Conservation (phyloP, 2,797 vertebrate species). For the Mormyrops attenuatus region DNA sequence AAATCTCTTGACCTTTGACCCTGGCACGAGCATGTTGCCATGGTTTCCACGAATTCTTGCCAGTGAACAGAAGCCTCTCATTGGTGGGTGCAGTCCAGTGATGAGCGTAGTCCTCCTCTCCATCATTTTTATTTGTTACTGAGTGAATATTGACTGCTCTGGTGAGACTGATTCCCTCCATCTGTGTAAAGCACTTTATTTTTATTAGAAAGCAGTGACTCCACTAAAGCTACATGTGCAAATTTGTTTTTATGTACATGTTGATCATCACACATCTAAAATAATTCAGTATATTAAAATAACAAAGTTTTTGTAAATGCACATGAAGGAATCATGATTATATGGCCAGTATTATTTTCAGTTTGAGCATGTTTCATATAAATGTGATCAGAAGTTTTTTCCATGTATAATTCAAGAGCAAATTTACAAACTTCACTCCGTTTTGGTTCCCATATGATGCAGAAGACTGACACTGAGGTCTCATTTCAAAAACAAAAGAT, state of each 20-base stretch:
- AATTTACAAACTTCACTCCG: neutral
- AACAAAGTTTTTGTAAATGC: neutral
- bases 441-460: neutral
- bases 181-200: neutral
- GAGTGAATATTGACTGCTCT: conserved; percentile 11
- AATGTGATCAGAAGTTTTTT: neutral
- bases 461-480: neutral
- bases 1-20: conserved; percentile 65
- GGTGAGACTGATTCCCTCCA: neutral
- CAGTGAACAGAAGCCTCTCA: conserved; percentile 44
- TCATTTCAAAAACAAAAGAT: neutral
- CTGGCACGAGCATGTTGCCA: conserved; percentile 50
- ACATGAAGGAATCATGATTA: neutral
- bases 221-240: neutral
- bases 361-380: neutral
- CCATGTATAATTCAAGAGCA: neutral
- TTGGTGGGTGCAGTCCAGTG: conserved; percentile 33
- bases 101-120: conserved; percentile 33
- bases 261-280: neutral
- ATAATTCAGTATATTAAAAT: neutral
- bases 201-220: neutral
- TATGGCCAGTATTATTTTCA: neutral
- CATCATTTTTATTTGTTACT: conserved; percentile 1
- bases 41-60: conserved; percentile 58
- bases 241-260: neutral